Percentiles rank a stretch among this genome's conserved stretches.
Conservation (phyloP, 2,888 invertebrate species). For the Stenichneumon culpator region DNA sequence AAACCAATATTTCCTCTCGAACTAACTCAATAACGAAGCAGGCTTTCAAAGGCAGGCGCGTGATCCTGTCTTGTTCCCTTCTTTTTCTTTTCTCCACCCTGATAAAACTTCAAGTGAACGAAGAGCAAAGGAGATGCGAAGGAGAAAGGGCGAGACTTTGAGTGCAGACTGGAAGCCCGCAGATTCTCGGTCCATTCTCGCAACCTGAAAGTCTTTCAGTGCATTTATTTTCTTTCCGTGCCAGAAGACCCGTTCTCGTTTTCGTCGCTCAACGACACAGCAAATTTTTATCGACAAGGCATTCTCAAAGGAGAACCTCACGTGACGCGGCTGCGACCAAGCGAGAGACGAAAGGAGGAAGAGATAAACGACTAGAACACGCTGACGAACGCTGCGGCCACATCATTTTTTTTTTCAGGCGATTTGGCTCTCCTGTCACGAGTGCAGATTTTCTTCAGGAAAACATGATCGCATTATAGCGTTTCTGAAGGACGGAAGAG, state of each 20-base stretch:
- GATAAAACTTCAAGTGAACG: conserved; percentile 54
- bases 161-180: conserved; percentile 14
- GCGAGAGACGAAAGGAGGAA: not conserved
- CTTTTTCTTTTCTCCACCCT: conserved; percentile 24
- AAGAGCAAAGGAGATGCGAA: conserved; percentile 21
- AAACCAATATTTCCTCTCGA: conserved; percentile 39
- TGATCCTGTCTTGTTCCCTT: conserved; percentile 19
- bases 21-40: conserved; percentile 49
- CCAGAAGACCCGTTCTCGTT: conserved; percentile 27
- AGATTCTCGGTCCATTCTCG: conserved; percentile 8
- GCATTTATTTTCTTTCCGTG: conserved; percentile 43
- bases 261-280: conserved; percentile 10
- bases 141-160: conserved; percentile 23
- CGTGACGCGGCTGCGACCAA: not conserved
- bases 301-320: conserved; percentile 25
- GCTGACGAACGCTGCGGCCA: not conserved
- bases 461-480: conserved; percentile 17
- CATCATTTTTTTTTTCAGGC: not conserved
- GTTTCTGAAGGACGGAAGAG: not conserved
- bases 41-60: conserved; percentile 43
- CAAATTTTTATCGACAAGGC: conserved; percentile 44
- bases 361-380: not conserved
- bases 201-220: conserved; percentile 39
- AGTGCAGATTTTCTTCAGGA: not conserved
- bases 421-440: conserved; percentile 12